phyloP scores from a whole-genome alignment of 2,888 invertebrate species.

The Anagyrus pseudococci region DNA sequence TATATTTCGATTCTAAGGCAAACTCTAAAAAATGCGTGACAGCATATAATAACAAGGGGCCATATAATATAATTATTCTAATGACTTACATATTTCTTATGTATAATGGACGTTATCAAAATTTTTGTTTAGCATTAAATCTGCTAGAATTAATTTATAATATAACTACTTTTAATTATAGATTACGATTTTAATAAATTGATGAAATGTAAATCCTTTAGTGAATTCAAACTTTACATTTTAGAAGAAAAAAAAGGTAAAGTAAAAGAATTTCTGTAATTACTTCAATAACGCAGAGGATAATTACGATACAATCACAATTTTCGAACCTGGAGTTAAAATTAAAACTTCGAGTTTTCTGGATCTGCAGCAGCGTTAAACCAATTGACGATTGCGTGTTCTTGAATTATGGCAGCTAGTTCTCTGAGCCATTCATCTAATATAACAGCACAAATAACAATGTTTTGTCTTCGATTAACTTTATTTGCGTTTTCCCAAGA shows the following conservation, averaged over 20 bases:
- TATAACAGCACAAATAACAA: slow-evolving; percentile 84
- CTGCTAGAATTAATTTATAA: too few relatives aligned
- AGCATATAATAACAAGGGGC: too few relatives aligned
- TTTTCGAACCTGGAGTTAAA: neutral
- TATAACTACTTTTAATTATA: too few relatives aligned
- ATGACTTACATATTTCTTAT: neutral
- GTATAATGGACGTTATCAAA: neutral
- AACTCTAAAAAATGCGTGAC: too few relatives aligned
- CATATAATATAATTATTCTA: too few relatives aligned
- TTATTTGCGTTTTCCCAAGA: slow-evolving; percentile 55
- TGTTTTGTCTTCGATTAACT: slow-evolving; percentile 65
- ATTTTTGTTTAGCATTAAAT: too few relatives aligned
- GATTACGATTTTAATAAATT: too few relatives aligned
- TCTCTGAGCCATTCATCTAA: slow-evolving; percentile 96
- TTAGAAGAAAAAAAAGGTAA: too few relatives aligned
- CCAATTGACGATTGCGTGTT: slow-evolving; percentile 75
- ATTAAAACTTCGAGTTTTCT: neutral
- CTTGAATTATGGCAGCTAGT: slow-evolving; percentile 91
- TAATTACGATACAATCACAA: neutral
- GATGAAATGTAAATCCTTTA: too few relatives aligned
- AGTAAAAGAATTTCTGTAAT: neutral
- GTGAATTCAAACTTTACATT: too few relatives aligned
- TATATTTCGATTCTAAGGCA: too few relatives aligned
- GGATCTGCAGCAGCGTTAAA: slow-evolving; percentile 21
- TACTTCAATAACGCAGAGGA: neutral